Evolutionary conservation across 2,797 vertebrate genomes (phyloP).

Genomic region (Hemitrygon akajei): DNA sequence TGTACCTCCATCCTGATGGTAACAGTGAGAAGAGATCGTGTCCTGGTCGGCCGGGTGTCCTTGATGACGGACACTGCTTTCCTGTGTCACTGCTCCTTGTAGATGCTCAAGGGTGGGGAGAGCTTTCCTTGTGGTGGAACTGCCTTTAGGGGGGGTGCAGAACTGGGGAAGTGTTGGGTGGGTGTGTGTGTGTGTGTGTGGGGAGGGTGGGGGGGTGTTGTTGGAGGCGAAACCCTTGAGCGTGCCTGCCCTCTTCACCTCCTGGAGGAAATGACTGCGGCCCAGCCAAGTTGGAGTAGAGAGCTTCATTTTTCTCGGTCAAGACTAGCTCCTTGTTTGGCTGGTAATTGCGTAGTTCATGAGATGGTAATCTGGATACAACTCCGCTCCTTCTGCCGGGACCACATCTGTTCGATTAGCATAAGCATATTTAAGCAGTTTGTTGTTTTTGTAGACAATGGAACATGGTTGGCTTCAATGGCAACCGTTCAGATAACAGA

Average conservation of each 20-base stretch:
- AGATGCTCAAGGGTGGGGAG: too few species aligned
- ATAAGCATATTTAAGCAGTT: conserved; percentile 8
- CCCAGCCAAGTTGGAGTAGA: not conserved
- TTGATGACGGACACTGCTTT: too few species aligned
- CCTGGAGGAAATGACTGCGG: not conserved
- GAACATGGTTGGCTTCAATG: not conserved
- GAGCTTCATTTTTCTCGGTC: not conserved
- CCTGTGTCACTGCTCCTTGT: too few species aligned
- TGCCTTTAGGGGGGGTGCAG: too few species aligned
- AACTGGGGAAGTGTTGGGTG: too few species aligned
- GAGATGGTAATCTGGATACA: not conserved
- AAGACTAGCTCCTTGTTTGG: not conserved
- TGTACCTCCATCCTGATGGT: too few species aligned
- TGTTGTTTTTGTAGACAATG: not conserved
- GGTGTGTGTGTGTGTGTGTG: too few species aligned
- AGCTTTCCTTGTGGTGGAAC: too few species aligned
- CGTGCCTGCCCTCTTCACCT: not conserved
- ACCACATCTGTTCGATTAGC: not conserved
- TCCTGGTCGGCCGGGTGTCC: too few species aligned
- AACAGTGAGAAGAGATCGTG: too few species aligned
- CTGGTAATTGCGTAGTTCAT: not conserved
- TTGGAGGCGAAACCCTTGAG: not conserved
- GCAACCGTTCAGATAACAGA: not conserved
- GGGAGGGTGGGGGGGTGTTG: too few species aligned
- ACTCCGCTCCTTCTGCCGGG: not conserved